Percentiles rank a stretch among this genome's conserved stretches.
These are phyloP conservation scores for Zosterops borbonicus DNA, from an alignment of 2,113 vertebrate species.

Conservation along the genomic window DNA sequence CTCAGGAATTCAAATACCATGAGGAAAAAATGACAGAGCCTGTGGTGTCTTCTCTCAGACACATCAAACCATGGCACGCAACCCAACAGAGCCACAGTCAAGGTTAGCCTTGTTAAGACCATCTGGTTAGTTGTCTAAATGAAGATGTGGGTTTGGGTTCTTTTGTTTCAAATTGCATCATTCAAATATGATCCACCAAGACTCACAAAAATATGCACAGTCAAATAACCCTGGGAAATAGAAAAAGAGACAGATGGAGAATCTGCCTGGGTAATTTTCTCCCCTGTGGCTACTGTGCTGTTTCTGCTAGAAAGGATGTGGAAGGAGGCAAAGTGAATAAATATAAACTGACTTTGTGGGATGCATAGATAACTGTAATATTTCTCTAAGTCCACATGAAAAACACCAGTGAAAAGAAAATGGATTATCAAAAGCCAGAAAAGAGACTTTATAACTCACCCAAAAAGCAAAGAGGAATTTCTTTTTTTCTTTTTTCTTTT, in stretches of 20 bases:
- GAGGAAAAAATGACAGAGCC: not conserved
- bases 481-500: not conserved
- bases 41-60: not conserved
- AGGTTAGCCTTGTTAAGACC: not conserved
- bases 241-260: constrained; percentile 56
- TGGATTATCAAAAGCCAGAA: not conserved
- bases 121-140: not conserved
- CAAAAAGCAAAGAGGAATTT: not conserved
- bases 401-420: not conserved
- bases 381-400: not conserved
- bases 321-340: constrained; percentile 19
- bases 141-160: not conserved
- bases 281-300: constrained; percentile 42
- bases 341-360: constrained; percentile 28
- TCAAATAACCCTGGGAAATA: constrained; percentile 10
- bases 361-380: not conserved
- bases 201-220: not conserved
- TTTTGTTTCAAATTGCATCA: not conserved
- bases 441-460: not conserved
- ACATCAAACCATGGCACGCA: accelerated
- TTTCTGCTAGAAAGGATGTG: constrained; percentile 39
- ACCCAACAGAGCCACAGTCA: not conserved
- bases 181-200: not conserved
- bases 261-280: constrained; percentile 51
- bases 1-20: not conserved